Base-by-base conservation (phyloP, 2,797 vertebrate species). In the Microtus californicus region DNA sequence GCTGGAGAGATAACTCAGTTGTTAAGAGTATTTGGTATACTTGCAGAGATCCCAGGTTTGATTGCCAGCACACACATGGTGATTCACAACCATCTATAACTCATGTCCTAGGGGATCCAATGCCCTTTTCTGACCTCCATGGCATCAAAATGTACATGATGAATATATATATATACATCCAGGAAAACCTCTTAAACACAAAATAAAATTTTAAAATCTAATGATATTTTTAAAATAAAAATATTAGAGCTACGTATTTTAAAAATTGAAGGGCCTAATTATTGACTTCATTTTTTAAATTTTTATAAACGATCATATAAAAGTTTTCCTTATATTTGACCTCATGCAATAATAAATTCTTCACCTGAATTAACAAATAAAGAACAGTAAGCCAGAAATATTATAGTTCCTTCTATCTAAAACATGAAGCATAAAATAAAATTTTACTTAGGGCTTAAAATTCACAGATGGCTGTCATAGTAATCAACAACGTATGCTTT, bases 361-460 rank as follows among this genome's bases (percentile, higher is more conserved):
- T 95, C 27, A 87, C 54, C 37, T 87, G 27, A 34, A 87, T 19
- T 74, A n/a, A 92, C 48, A 87, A 31, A 93, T 9, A 91, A 79
- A 90, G 71, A 13, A 91, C 83, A 91, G 11, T 74, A 73, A 69
- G 27, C 59, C 56, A 89, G 40, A 81, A 74, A 74, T 48, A 56
- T 74, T 96, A 5, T 77, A 87, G 61, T 61, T 80, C 21, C 85
- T 97, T 40, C 63, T 91, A 95, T 65, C 78, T 94, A 96, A 96
- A 87, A 89, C 6, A 48, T 90, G 31, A 96, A 93, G 15, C 48
- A 95, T 48, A 96, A 83, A 89, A 91, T 34, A 12, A 31, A 92
- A 89, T 85, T 90, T 94, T 94, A 93, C 67, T 82, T 54, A 71
- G 43, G n/a, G 34, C 45, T 87, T 91, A 82, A 34, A 89, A 78